phyloP scores from a whole-genome alignment of 2,113 vertebrate genomes.

The Benitochromis conjunctus region DNA sequence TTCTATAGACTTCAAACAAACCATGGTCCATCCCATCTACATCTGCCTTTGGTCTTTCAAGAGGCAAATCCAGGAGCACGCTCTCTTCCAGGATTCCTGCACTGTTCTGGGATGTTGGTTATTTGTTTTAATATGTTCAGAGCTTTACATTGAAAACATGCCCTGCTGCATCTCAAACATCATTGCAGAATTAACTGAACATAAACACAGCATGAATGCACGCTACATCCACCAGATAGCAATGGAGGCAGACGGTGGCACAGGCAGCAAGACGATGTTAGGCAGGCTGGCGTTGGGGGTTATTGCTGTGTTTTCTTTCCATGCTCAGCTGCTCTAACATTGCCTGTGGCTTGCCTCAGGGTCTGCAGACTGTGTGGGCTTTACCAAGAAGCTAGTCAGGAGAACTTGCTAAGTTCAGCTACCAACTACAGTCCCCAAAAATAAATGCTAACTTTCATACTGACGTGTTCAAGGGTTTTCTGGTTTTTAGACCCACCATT shows the following conservation, averaged over 20 bases:
- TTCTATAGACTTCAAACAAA: not conserved
- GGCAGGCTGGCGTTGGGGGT: not conserved
- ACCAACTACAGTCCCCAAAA: not conserved
- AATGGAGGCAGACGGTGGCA: not conserved
- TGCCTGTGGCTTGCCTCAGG: constrained; percentile 37
- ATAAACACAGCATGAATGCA: not conserved
- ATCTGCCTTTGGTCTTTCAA: not conserved
- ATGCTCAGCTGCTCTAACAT: constrained; percentile 25
- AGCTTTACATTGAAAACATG: not conserved
- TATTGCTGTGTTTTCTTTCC: constrained; percentile 10
- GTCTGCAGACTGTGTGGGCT: constrained; percentile 32
- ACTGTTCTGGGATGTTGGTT: constrained; percentile 8
- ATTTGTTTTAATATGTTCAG: not conserved
- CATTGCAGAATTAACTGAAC: not conserved
- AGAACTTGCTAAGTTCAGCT: not conserved
- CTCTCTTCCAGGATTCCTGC: not conserved
- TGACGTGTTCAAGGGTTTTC: not conserved
- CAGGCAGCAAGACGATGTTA: not conserved
- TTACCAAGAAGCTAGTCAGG: constrained; percentile 4
- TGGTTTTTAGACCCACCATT: not conserved
- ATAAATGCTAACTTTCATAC: not conserved
- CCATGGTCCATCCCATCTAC: not conserved
- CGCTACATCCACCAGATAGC: not conserved
- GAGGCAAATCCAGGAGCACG: not conserved
- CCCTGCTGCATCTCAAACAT: not conserved